Conservation (phyloP, 2,797 vertebrate species). For the Sparidentex hasta region DNA sequence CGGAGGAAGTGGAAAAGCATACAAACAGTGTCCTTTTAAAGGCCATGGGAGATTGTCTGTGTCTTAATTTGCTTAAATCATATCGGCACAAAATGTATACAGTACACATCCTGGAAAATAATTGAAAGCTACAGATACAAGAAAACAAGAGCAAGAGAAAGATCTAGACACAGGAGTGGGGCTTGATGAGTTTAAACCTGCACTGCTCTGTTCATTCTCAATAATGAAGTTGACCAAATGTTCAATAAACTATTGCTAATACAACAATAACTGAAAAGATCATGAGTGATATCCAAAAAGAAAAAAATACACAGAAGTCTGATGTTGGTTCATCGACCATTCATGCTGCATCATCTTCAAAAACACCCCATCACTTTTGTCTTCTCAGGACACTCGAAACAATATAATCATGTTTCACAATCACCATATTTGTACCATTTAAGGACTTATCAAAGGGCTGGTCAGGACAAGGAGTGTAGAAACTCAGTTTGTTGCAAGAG, state of each 20-base stretch:
- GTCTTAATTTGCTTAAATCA: slow-evolving; percentile 6
- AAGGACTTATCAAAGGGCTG: slow-evolving; percentile 9
- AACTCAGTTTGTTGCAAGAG: slow-evolving; percentile 1
- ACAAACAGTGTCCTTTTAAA: slow-evolving; percentile 53
- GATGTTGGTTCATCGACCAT: not conserved
- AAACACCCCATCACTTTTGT: not conserved
- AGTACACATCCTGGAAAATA: not conserved
- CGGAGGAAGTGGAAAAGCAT: slow-evolving; percentile 68
- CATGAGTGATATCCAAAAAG: not conserved
- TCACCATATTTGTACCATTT: slow-evolving; percentile 17
- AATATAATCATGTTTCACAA: slow-evolving; percentile 18
- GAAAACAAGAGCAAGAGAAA: slow-evolving; percentile 2
- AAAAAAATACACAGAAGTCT: not conserved
- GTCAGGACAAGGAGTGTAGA: not conserved
- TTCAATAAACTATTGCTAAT: not conserved
- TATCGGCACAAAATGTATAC: not conserved
- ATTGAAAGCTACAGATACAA: not conserved
- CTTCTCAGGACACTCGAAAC: slow-evolving; percentile 9
- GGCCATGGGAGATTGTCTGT: slow-evolving; percentile 15
- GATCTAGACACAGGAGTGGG: not conserved
- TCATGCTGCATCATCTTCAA: not conserved
- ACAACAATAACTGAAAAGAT: not conserved
- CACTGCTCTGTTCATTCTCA: not conserved
- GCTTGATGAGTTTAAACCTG: not conserved
- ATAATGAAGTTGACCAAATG: not conserved